Evolutionary conservation across 2,113 vertebrate species (phyloP).

Genomic region (Corythoichthys intestinalis): DNA sequence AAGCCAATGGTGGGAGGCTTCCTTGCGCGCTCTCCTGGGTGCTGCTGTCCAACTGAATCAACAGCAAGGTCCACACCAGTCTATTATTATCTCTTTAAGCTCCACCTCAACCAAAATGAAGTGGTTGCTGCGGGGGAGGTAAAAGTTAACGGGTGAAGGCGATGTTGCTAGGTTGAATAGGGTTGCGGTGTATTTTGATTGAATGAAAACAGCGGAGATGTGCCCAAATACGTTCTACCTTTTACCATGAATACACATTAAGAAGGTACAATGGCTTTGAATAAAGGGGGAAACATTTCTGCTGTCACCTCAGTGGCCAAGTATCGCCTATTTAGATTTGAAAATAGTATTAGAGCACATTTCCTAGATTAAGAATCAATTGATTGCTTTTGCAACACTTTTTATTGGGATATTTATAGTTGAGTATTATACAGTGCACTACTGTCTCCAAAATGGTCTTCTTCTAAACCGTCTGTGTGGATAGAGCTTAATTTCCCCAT

Average conservation of each 20-base stretch:
- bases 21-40: constrained; percentile 51
- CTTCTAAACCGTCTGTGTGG: not conserved
- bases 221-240: not conserved
- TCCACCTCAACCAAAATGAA: constrained; percentile 57
- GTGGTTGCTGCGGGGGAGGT: constrained; percentile 52
- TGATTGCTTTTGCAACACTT: not conserved
- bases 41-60: constrained; percentile 70
- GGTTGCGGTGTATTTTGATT: not conserved
- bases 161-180: constrained; percentile 21
- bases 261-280: not conserved
- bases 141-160: constrained; percentile 15
- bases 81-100: constrained; percentile 73
- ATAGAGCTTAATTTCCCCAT: not conserved
- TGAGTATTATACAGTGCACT: no score
- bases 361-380: not conserved
- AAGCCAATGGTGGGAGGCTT: constrained; percentile 50
- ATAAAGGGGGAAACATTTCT: no score
- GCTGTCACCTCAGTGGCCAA: no score
- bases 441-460: no score
- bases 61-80: constrained; percentile 63
- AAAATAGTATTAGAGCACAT: no score
- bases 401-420: no score
- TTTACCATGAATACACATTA: not conserved
- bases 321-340: no score
- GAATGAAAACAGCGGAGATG: constrained; percentile 25